Conservation (phyloP, 2,888 invertebrate species). For the Unio pictorum region DNA sequence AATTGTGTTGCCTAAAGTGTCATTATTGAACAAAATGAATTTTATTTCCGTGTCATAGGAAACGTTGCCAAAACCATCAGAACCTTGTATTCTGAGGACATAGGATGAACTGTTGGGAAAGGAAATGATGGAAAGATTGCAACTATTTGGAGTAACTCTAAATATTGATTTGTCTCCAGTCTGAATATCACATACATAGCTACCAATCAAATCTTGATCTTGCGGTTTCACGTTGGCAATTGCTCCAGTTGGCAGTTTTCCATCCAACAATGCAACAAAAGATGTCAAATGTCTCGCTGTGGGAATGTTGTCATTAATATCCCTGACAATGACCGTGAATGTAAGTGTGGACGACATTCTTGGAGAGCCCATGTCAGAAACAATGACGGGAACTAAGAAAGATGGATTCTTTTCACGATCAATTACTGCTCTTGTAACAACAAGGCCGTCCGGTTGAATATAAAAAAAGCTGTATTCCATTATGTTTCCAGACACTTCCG, state of each 20-base stretch:
- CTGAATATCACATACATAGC: slow-evolving; percentile 83
- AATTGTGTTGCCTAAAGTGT: slow-evolving; percentile 86
- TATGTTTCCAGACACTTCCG: slow-evolving; percentile 78
- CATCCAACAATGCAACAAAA: slow-evolving; percentile 80
- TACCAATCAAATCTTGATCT: slow-evolving; percentile 91
- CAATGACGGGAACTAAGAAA: slow-evolving; percentile 84
- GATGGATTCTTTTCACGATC: slow-evolving; percentile 87
- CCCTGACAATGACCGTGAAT: slow-evolving; percentile 81
- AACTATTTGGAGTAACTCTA: slow-evolving; percentile 81
- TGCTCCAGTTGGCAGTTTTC: slow-evolving; percentile 79
- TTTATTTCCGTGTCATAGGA: slow-evolving; percentile 89
- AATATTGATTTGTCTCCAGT: slow-evolving; percentile 70
- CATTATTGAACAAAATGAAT: slow-evolving; percentile 85
- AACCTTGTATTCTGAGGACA: slow-evolving; percentile 85
- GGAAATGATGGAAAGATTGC: slow-evolving; percentile 82
- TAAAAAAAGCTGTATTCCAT: slow-evolving; percentile 81
- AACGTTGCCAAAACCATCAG: slow-evolving; percentile 90
- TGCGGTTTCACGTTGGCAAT: slow-evolving; percentile 93
- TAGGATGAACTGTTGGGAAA: slow-evolving; percentile 46
- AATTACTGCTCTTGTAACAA: slow-evolving; percentile 84
- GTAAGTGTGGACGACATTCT: slow-evolving; percentile 86
- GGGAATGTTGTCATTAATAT: slow-evolving; percentile 93
- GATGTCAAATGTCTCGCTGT: slow-evolving; percentile 84
- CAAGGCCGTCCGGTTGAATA: slow-evolving; percentile 84
- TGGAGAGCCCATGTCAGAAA: slow-evolving; percentile 83